phyloP scores from a whole-genome alignment of 2,888 invertebrate species.

The Melanophora roralis region DNA sequence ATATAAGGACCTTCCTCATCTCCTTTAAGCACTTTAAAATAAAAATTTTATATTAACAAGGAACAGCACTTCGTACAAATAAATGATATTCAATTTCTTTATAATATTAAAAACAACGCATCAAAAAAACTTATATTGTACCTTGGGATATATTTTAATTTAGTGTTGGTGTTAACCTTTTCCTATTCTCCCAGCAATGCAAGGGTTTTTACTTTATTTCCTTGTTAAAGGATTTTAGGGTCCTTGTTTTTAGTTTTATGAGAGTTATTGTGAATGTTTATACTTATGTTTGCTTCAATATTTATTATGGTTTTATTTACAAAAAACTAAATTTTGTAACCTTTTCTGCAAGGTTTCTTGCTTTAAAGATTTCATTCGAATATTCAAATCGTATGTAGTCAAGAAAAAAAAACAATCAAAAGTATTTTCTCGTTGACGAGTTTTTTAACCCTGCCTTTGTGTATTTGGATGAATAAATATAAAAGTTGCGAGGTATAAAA shows the following conservation, averaged over 20 bases:
- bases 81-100: no score
- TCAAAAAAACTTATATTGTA: no score
- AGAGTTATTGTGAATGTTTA: no score
- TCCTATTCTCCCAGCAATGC: background rate
- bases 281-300: background rate
- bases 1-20: no score
- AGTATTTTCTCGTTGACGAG: background rate
- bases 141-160: no score
- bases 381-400: conserved; percentile 20
- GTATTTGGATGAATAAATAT: no score
- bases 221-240: background rate
- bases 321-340: conserved; percentile 29
- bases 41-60: no score
- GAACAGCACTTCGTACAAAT: no score
- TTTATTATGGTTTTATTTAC: background rate
- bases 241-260: background rate
- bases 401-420: background rate
- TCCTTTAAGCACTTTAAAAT: no score
- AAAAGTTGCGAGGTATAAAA: no score
- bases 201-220: background rate
- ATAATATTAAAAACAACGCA: no score
- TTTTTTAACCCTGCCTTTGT: no score
- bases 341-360: background rate
- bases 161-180: background rate
- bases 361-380: conserved; percentile 13